Conservation (phyloP, 92 coral and sea anemone species). For the Meandrina meandrites region DNA sequence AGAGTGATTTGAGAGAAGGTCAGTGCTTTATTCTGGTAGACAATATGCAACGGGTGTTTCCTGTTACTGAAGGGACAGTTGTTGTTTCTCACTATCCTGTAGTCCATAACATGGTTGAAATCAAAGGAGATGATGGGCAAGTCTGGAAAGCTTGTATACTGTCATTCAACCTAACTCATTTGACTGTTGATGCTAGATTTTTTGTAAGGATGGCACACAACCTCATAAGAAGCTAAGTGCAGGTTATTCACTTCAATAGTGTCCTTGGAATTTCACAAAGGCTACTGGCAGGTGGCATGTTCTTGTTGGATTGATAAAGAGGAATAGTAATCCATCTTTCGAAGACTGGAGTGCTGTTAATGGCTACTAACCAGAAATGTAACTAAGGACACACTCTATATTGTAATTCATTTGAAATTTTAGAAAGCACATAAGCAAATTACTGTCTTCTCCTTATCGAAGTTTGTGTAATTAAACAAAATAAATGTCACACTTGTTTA, state of each 20-base stretch:
- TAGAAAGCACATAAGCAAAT: background rate
- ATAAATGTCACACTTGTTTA: background rate
- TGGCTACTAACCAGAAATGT: conserved; percentile 16
- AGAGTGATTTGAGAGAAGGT: conserved; percentile 10
- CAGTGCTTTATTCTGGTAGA: conserved; percentile 52
- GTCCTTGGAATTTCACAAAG: conserved; percentile 64
- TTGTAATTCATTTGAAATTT: conserved; percentile 21
- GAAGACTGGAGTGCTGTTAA: conserved; percentile 16
- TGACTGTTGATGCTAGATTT: conserved; percentile 52
- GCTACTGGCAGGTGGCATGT: conserved; percentile 55
- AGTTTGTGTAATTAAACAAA: background rate
- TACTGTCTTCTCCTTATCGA: conserved; percentile 1
- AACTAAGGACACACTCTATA: conserved; percentile 5
- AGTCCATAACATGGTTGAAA: conserved; percentile 62
- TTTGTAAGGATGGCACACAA: conserved; percentile 54
- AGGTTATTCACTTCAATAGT: conserved; percentile 62
- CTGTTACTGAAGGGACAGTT: conserved; percentile 67
- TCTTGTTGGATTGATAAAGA: conserved; percentile 57
- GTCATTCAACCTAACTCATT: conserved; percentile 39
- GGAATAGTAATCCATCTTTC: conserved; percentile 31
- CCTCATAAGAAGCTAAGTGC: conserved; percentile 51
- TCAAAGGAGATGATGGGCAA: conserved; percentile 63
- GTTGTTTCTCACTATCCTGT: conserved; percentile 66
- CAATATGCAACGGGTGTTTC: conserved; percentile 71
- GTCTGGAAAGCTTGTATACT: conserved; percentile 65